phyloP scores from a whole-genome alignment of 2,888 invertebrate genomes.

The Oligia strigilis region DNA sequence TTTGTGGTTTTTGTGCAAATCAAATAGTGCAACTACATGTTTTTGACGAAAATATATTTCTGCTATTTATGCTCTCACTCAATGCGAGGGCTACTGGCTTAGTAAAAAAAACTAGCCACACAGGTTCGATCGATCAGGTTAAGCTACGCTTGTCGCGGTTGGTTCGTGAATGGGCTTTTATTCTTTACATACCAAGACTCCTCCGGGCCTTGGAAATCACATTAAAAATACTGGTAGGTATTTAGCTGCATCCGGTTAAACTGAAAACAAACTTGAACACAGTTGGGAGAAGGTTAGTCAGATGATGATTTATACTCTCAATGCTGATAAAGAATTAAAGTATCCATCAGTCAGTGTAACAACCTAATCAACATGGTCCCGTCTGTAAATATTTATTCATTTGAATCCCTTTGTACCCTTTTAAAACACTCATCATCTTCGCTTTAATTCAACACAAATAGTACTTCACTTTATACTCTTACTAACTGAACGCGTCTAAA shows the following conservation, averaged over 20 bases:
- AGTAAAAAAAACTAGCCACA: neutral
- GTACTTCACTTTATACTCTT: slow-evolving; percentile 1
- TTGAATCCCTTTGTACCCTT: slow-evolving; percentile 32
- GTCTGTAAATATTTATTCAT: slow-evolving; percentile 22
- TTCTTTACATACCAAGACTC: neutral
- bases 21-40: neutral
- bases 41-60: neutral
- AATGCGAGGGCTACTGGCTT: neutral
- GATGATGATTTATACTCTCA: neutral
- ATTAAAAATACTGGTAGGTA: neutral
- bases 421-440: slow-evolving; percentile 15
- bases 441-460: slow-evolving; percentile 12
- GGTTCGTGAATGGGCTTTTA: neutral
- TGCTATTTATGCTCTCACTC: too few species aligned
- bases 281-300: neutral
- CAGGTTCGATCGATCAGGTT: neutral
- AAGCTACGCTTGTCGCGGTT: neutral
- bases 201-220: neutral
- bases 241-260: neutral
- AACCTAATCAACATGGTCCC: neutral
- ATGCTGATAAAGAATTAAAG: too few species aligned
- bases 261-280: neutral
- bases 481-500: slow-evolving; percentile 45
- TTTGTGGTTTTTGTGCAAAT: neutral
- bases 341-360: neutral